A percentile compares a stretch with the other conserved stretches of the same genome.
These are phyloP conservation scores for Stichopus chloronotus DNA, from an alignment of 35 echinoderm and acorn worm genomes.

Conservation along the genomic window DNA sequence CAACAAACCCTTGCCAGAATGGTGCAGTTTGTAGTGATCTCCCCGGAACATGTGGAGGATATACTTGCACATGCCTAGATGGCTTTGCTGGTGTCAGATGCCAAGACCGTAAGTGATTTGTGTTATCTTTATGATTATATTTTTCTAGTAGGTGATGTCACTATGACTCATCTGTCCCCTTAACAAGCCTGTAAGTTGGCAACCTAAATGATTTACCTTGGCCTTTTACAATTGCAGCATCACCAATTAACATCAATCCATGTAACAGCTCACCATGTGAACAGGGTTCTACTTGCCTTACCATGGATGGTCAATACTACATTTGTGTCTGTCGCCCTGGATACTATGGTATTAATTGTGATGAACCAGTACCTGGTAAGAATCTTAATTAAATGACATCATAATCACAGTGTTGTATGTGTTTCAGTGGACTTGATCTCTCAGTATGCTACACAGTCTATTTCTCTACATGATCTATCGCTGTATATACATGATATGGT, in stretches of 20 bases:
- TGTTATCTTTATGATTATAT: neutral
- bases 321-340: conserved; percentile 77
- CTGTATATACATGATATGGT: too few species aligned
- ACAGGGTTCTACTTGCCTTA: conserved; percentile 79
- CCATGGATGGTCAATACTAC: conserved; percentile 74
- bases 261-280: conserved; percentile 92
- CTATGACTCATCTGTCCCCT: neutral
- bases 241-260: conserved; percentile 62
- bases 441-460: too few species aligned
- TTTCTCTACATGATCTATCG: too few species aligned
- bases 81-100: conserved; percentile 80
- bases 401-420: neutral
- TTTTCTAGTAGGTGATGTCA: too few species aligned
- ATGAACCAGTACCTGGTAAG: neutral
- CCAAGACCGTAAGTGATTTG: conserved; percentile 70
- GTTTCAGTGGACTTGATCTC: too few species aligned
- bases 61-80: conserved; percentile 66
- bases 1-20: conserved; percentile 76
- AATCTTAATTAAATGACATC: neutral
- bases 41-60: conserved; percentile 69
- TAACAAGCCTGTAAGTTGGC: neutral
- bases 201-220: neutral
- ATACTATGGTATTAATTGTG: conserved; percentile 83
- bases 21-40: conserved; percentile 63
- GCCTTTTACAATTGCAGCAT: neutral